Evolutionary conservation across 2,797 vertebrate genomes (phyloP).

Genomic region (Rhynchonycteris naso): DNA sequence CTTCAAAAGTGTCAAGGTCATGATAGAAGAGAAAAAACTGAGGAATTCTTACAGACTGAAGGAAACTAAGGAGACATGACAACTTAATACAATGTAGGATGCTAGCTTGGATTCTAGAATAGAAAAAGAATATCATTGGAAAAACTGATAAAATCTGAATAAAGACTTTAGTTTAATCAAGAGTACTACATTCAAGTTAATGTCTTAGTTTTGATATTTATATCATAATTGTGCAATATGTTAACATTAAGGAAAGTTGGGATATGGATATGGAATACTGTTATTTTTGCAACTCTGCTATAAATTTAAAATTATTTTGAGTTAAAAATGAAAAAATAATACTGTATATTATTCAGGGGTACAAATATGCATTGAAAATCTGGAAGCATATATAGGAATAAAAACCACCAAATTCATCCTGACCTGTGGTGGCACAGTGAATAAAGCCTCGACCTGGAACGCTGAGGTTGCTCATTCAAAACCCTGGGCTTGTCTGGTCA

Average conservation of each 20-base stretch:
- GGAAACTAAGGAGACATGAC: not conserved
- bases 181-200: not conserved
- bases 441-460: too few relatives aligned
- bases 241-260: not conserved
- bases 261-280: not conserved
- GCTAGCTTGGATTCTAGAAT: not conserved
- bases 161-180: constrained; percentile 11
- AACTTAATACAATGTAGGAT: not conserved
- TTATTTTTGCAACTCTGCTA: constrained; percentile 8
- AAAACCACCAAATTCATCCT: constrained; percentile 1
- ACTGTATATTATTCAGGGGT: not conserved
- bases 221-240: not conserved
- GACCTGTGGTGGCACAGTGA: too few relatives aligned
- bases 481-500: too few relatives aligned
- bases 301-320: not conserved
- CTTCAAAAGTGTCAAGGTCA: not conserved
- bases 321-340: not conserved
- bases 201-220: not conserved
- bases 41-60: not conserved
- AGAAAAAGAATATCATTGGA: not conserved
- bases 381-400: not conserved
- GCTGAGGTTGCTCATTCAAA: too few relatives aligned
- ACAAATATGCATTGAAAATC: not conserved
- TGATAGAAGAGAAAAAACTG: not conserved
- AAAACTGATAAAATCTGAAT: not conserved